Conservation (phyloP, 2,797 vertebrate species). For the Syngnathus rostellatus region DNA sequence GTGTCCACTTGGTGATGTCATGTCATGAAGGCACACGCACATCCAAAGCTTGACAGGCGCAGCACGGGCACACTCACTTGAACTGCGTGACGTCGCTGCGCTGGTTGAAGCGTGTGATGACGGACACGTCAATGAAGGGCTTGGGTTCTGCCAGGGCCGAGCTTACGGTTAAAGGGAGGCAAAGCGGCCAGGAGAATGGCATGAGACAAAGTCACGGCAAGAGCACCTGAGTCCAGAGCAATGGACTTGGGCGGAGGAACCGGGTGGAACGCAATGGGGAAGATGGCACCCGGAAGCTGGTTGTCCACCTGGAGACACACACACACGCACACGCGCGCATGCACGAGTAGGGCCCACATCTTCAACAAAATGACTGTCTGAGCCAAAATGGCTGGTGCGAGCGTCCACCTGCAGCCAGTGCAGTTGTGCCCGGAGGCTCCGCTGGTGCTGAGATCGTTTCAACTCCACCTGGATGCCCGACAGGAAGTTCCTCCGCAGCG, state of each 20-base stretch:
- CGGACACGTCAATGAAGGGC: conserved; percentile 88
- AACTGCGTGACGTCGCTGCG: conserved; percentile 92
- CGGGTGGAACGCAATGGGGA: conserved; percentile 91
- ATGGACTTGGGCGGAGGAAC: conserved; percentile 93
- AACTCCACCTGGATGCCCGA: conserved; percentile 90
- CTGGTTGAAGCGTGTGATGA: conserved; percentile 93
- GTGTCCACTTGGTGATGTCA: not conserved
- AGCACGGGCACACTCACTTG: conserved; percentile 75
- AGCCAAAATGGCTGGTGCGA: not conserved
- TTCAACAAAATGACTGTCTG: too few species aligned
- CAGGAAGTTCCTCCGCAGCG: conserved; percentile 84
- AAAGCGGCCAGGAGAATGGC: too few species aligned
- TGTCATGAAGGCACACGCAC: not conserved
- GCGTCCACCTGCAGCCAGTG: conserved; percentile 89
- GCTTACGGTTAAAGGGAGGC: too few species aligned
- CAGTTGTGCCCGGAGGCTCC: conserved; percentile 84
- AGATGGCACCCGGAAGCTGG: conserved; percentile 87
- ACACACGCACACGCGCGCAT: accelerated
- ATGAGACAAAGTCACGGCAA: too few species aligned
- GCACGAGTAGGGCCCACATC: too few species aligned
- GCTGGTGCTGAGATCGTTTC: conserved; percentile 88
- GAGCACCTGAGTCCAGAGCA: conserved; percentile 86
- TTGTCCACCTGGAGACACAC: conserved; percentile 80
- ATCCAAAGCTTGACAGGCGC: not conserved
- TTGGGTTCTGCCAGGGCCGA: conserved; percentile 76